Percentiles rank a stretch among this genome's conserved stretches.
These are phyloP conservation scores for Manis pentadactyla DNA, from an alignment of 2,797 vertebrate species.

Conservation along the genomic window DNA sequence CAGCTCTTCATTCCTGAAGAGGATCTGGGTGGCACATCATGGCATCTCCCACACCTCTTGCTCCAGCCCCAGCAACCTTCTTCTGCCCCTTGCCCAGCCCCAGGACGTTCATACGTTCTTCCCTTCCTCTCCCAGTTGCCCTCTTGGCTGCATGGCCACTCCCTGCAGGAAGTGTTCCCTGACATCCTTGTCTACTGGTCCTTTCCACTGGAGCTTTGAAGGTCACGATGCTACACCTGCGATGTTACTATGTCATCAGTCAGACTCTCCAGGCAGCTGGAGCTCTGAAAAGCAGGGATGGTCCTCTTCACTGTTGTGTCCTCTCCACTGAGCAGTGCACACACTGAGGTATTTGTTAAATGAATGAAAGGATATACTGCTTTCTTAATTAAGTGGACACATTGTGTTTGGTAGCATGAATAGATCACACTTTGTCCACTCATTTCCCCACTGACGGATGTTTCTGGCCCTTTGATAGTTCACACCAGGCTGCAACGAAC, in stretches of 20 bases:
- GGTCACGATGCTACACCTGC: neutral
- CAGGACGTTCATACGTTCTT: neutral
- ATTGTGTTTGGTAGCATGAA: too few relatives aligned
- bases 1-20: fast-evolving
- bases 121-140: neutral
- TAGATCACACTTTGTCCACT: too few relatives aligned
- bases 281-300: neutral
- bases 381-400: neutral
- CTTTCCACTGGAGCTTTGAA: neutral
- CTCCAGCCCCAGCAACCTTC: neutral
- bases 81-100: neutral
- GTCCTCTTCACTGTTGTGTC: neutral
- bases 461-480: neutral
- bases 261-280: neutral
- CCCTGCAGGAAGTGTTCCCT: neutral
- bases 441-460: neutral
- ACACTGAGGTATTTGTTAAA: neutral
- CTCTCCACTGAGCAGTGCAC: neutral
- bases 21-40: neutral
- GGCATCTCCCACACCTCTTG: too few relatives aligned
- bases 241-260: neutral
- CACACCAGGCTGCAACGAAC: neutral
- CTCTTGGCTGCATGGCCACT: neutral
- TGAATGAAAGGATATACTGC: too few relatives aligned
- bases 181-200: neutral